Base-by-base conservation (phyloP, 2,113 vertebrate species). In the Anolis sagrei region DNA sequence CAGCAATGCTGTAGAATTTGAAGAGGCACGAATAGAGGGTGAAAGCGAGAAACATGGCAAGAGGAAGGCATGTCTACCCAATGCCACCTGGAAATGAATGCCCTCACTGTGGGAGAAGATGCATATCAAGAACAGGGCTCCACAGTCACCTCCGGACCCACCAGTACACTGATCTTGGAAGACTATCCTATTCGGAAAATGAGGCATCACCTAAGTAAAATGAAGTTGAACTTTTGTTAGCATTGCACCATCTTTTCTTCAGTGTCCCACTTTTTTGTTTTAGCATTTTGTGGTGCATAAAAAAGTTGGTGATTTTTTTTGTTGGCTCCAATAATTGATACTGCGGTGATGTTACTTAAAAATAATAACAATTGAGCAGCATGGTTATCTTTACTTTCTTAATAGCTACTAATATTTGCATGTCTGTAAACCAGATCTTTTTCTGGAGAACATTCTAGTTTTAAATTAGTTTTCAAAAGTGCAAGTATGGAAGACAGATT, bases 381-480 rank as follows among this genome's bases (percentile, higher is more conserved):
- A 18, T 72, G 32, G n/a, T 32, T 70, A 34, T 32, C 69, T 34
- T 3, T 39, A n/a, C 68, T 32, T 34, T 18, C 4, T n/a, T 23
- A 11, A 7, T 25, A 29, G n/a, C 75, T 29, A 32, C 18, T 16
- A 32, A 14, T 54, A 7, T 8, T 51, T 51, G 58, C 29, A 18
- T 54, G 58, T 39, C 44, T 83, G n/a, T 39, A 7, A 51, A 36
- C 36, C 70, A 75, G 44, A 44, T 48, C 10, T 76, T 89, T 58
- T 32, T 89, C 86, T 87, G 75, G 58, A 64, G 48, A 66, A 89
- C 49, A 61, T 82, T 66, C 7, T 75, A 16, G 34, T 58, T 1
- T 66, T 89, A 81, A 87, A 84, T 91, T 87, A 89, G 87, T 75
- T 64, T 51, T 0, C 61, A 69, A 44, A 84, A 36, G 62, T 44